Percentiles rank a stretch among this genome's conserved stretches.
These are phyloP conservation scores for Smithornis capensis DNA, from an alignment of 2,113 vertebrate genomes.

Conservation along the genomic window DNA sequence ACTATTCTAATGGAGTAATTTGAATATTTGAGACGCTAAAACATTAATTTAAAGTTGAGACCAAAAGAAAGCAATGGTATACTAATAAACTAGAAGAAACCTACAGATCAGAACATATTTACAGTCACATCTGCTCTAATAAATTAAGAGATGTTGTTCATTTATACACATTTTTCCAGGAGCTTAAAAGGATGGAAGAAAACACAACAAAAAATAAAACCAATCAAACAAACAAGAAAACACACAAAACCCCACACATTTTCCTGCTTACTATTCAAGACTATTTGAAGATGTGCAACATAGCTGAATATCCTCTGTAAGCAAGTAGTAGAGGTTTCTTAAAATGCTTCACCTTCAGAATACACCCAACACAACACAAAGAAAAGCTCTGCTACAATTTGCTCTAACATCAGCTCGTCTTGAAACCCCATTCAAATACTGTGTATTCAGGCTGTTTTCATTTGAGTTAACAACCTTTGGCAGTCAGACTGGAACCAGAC, in stretches of 20 bases:
- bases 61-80: background rate
- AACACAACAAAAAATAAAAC: background rate
- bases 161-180: background rate
- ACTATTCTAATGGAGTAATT: background rate
- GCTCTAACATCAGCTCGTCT: background rate
- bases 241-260: background rate
- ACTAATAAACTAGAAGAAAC: background rate
- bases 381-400: background rate
- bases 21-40: background rate
- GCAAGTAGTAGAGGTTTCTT: background rate
- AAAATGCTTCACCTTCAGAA: background rate
- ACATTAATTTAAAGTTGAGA: background rate
- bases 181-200: background rate
- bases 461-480: background rate
- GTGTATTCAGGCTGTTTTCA: background rate
- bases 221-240: background rate
- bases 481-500: background rate
- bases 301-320: background rate
- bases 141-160: background rate
- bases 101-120: background rate
- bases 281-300: background rate
- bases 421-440: background rate
- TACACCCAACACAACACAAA: background rate
- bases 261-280: background rate
- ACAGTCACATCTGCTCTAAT: background rate